Percentiles rank a stretch among this genome's conserved stretches.
Evolutionary conservation across 2,113 vertebrate species (phyloP).

Genomic region (Cottus gobio): DNA sequence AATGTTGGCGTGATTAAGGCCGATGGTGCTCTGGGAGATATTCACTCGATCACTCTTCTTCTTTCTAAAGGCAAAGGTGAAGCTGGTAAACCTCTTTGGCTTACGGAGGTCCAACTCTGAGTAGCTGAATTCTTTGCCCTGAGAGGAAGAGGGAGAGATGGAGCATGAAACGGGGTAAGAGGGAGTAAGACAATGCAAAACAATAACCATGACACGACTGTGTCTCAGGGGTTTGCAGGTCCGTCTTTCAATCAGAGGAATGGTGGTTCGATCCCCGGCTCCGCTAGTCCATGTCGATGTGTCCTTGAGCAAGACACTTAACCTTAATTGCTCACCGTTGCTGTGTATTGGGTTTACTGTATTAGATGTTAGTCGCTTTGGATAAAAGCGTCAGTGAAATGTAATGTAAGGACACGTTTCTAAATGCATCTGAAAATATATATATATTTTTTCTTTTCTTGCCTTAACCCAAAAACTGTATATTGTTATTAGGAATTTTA

Average conservation of each 20-base stretch:
- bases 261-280: no score
- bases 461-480: neutral
- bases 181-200: neutral
- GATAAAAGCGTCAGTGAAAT: no score
- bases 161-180: neutral
- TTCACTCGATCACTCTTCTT: constrained; percentile 68
- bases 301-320: no score
- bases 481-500: neutral
- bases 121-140: constrained; percentile 73
- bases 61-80: constrained; percentile 74
- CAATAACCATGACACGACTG: no score
- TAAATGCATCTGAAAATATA: neutral
- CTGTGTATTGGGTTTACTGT: no score
- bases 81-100: constrained; percentile 67
- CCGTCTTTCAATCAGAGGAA: no score
- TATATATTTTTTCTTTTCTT: neutral
- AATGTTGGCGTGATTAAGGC: constrained; percentile 8
- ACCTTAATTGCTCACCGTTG: no score
- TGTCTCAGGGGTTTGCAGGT: no score
- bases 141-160: constrained; percentile 11
- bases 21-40: constrained; percentile 58
- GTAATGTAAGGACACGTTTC: no score
- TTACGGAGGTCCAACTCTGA: constrained; percentile 81
- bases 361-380: no score
- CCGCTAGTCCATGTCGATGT: no score